Evolutionary conservation across 2,888 invertebrate genomes (phyloP).

Genomic region (Dryobotodes eremita): DNA sequence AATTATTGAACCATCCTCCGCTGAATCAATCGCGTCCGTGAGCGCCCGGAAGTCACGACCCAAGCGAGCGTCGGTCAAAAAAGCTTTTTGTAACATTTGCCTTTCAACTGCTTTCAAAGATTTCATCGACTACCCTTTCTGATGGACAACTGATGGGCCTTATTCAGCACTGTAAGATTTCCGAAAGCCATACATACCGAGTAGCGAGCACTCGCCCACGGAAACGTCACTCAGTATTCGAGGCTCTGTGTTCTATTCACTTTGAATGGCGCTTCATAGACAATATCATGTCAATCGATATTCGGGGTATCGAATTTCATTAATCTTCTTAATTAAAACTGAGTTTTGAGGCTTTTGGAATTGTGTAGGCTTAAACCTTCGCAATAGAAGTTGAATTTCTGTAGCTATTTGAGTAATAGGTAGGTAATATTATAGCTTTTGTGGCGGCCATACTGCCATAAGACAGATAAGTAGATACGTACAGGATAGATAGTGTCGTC

Average conservation of each 20-base stretch:
- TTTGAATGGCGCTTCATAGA: conserved; percentile 58
- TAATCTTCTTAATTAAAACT: conserved; percentile 63
- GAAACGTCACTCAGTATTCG: conserved; percentile 65
- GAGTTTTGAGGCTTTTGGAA: conserved; percentile 33
- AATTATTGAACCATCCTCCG: conserved; percentile 80
- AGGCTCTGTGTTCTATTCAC: conserved; percentile 39
- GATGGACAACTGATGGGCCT: conserved; percentile 56
- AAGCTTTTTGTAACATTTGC: conserved; percentile 73
- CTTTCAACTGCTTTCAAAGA: conserved; percentile 65
- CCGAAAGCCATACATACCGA: conserved; percentile 54
- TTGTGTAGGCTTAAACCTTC: neutral
- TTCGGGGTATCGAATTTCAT: conserved; percentile 52
- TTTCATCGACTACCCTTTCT: conserved; percentile 69
- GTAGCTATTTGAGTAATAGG: neutral
- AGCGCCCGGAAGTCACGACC: conserved; percentile 69
- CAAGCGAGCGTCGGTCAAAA: conserved; percentile 59
- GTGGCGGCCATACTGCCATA: neutral
- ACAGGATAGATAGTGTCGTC: conserved; percentile 65
- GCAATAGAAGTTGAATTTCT: neutral
- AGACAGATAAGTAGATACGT: conserved; percentile 17
- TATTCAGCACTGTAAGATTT: conserved; percentile 49
- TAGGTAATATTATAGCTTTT: neutral
- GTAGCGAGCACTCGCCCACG: conserved; percentile 36
- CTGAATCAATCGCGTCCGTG: conserved; percentile 77
- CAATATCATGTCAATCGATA: conserved; percentile 47